Base-by-base conservation (phyloP, 2,888 invertebrate genomes). In the Copidosoma aretas region DNA sequence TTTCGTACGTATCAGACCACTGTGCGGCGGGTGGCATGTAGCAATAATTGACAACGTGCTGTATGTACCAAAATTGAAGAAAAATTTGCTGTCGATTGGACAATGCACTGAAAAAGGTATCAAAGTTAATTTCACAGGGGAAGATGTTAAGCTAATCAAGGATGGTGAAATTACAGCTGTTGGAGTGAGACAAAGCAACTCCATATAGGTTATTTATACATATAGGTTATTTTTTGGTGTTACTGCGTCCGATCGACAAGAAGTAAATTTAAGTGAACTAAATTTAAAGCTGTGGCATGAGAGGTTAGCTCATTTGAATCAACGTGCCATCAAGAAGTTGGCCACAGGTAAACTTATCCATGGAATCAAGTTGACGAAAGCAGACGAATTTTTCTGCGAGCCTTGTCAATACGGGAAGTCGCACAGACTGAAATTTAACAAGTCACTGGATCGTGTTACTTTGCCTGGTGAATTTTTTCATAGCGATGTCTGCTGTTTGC, bases 321-420 rank as follows among this genome's bases (percentile, higher is more conserved):
- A 21, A 19, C 12, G 14, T 22, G 21, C 14, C 5, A 53, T 53
- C 53, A 46, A 46, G 17, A 4, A 14, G 14, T 17, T 46, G 4
- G n/a, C 12, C n/a, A 46, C 46, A 4, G n/a, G 46, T 10, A 12
- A 4, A 17, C 17, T 19, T 19, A 53, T 53, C 17, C 4, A 53
- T 3, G 53, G 21, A 4, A 22, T 53, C 14, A 53, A 53, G 17
- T 14, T 19, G 8, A 19, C 19, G 3, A 19, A 12, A 22, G 21
- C 17, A 53, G 21, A 14, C 46, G 64, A 71, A 65, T 67, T 75
- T 53, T 71, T 73, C 62, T 75, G 76, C 64, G 75, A 74, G 62
- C 43, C 73, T n/a, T 76, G 75, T 64, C 66, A 66, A 17, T 59
- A 72, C n/a, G 77, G 75, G 14, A 76, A 77, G 60, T 60, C 73